These are phyloP conservation scores for Cantharis rustica DNA, from an alignment of 2,888 invertebrate species.

Conservation along the genomic window DNA sequence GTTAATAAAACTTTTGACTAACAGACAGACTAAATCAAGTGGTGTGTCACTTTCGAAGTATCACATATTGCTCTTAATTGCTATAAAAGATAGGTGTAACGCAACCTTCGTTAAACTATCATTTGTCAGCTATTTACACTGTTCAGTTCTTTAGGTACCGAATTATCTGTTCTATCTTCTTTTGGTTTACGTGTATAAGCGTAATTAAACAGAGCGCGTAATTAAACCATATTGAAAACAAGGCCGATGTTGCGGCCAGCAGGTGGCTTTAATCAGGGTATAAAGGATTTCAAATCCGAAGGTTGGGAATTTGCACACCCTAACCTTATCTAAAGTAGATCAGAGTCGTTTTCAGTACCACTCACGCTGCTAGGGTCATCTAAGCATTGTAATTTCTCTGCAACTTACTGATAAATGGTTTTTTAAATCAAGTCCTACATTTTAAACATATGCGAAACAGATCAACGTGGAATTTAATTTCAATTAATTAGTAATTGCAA, in stretches of 20 bases:
- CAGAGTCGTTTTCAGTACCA: conserved; percentile 33
- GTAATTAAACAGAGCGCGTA: conserved; percentile 25
- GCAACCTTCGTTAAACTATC: conserved; percentile 27
- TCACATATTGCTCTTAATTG: conserved; percentile 21
- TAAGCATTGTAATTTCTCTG: conserved; percentile 9
- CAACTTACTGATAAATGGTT: neutral
- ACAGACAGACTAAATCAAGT: neutral
- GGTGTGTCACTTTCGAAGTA: neutral
- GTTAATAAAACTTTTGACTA: neutral
- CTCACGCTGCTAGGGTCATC: conserved; percentile 17
- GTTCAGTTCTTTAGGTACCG: conserved; percentile 5
- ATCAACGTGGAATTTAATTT: neutral
- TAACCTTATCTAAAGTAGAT: conserved; percentile 38
- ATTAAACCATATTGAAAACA: conserved; percentile 24
- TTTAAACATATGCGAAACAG: neutral
- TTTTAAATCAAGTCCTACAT: neutral
- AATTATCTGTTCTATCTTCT: conserved; percentile 4
- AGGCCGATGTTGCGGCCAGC: conserved; percentile 27
- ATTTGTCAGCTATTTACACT: conserved; percentile 24
- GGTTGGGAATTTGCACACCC: conserved; percentile 38
- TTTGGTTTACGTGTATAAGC: conserved; percentile 3
- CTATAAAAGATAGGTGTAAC: conserved; percentile 13
- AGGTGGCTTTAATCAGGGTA: conserved; percentile 36
- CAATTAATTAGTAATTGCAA: neutral
- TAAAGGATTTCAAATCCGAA: conserved; percentile 34